Conservation (phyloP, 2,888 invertebrate genomes). For the Parapristionchus giblindavisi region DNA sequence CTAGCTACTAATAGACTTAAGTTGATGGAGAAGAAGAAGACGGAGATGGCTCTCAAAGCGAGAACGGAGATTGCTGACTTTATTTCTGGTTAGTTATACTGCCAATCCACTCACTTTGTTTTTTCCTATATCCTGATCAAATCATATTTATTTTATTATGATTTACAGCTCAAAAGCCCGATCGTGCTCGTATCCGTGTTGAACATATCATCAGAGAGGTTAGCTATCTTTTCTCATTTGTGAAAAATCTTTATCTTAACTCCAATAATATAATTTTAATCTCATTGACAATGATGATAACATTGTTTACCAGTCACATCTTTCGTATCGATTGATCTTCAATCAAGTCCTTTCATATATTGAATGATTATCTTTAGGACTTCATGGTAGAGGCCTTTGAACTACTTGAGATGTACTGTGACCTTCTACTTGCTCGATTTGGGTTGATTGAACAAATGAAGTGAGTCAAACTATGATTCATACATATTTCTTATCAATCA, state of each 20-base stretch:
- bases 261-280: background rate
- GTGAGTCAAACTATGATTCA: conserved; percentile 73
- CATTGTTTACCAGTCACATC: background rate
- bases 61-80: conserved; percentile 97
- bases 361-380: conserved; percentile 74
- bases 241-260: background rate
- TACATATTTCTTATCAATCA: background rate
- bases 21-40: conserved; percentile 94
- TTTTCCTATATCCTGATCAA: too few relatives aligned
- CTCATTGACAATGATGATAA: background rate
- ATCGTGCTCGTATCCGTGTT: conserved; percentile 89
- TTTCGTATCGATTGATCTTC: background rate
- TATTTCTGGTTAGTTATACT: conserved; percentile 80
- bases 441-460: conserved; percentile 96
- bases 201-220: conserved; percentile 89
- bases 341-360: background rate
- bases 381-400: conserved; percentile 99
- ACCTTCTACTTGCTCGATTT: conserved; percentile 91
- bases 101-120: too few relatives aligned
- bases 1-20: conserved; percentile 91
- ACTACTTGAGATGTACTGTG: conserved; percentile 98
- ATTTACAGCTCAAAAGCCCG: conserved; percentile 72
- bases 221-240: background rate
- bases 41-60: conserved; percentile 93
- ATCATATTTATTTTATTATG: background rate